Conservation (phyloP, 1,140 invertebrate genomes). For the Pseudomyrmex cubaensis region DNA sequence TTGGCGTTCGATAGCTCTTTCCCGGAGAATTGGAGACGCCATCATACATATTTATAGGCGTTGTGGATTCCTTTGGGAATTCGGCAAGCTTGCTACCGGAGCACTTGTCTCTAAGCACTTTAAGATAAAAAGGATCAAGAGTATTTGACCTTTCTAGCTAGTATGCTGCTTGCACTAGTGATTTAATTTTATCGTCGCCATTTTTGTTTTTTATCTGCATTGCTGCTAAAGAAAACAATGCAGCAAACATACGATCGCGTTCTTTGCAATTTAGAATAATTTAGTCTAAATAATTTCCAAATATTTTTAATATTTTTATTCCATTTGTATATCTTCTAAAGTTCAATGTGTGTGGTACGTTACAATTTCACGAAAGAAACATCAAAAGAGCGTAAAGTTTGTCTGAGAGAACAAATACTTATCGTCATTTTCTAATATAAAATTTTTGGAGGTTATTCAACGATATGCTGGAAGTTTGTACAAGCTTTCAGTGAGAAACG, state of each 20-base stretch:
- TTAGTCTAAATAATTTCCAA: neutral
- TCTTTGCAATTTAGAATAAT: neutral
- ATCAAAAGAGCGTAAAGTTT: neutral
- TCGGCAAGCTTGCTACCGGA: slow-evolving; percentile 36
- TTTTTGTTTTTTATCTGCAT: neutral
- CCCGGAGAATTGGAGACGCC: slow-evolving; percentile 46
- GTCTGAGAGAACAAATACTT: neutral
- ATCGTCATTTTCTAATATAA: neutral
- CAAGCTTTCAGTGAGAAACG: neutral
- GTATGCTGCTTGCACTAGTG: neutral
- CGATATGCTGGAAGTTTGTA: neutral
- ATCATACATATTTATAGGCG: slow-evolving; percentile 65
- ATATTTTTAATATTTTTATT: neutral
- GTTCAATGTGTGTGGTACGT: neutral
- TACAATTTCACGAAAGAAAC: neutral
- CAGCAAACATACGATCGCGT: neutral
- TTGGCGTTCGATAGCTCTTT: slow-evolving; percentile 5
- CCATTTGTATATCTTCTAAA: neutral
- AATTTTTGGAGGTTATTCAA: slow-evolving; percentile 6
- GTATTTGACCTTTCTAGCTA: neutral
- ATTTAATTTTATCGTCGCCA: slow-evolving; percentile 5
- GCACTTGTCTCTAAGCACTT: neutral
- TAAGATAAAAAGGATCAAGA: slow-evolving; percentile 22
- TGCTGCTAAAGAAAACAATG: neutral
- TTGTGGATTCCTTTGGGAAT: slow-evolving; percentile 45